Percentiles rank a stretch among this genome's conserved stretches.
Conservation (phyloP, 2,113 vertebrate species). For the Lynx canadensis region DNA sequence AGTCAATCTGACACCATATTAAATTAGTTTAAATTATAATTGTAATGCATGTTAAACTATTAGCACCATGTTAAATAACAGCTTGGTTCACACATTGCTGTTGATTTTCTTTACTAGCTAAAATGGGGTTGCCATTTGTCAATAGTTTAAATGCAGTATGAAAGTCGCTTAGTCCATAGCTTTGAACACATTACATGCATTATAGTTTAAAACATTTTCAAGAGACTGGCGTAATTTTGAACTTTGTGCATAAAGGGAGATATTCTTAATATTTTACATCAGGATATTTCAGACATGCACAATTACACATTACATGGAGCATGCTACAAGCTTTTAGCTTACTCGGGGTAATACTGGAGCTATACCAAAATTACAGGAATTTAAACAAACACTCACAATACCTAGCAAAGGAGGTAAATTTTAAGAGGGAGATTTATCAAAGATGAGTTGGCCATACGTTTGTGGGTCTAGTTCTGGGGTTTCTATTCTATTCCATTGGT, state of each 20-base stretch:
- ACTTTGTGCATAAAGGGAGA: background rate
- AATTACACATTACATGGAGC: background rate
- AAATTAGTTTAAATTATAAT: constrained; percentile 20
- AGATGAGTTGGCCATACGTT: too few relatives aligned
- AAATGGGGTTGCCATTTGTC: background rate
- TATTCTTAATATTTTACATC: background rate
- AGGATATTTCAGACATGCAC: background rate
- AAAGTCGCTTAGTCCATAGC: background rate
- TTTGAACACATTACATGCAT: background rate
- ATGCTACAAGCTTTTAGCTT: background rate
- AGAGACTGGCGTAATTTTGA: background rate
- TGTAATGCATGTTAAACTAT: background rate
- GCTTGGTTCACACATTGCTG: background rate
- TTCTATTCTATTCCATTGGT: too few relatives aligned
- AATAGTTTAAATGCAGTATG: background rate
- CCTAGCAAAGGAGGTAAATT: background rate
- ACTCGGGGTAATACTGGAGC: background rate
- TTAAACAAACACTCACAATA: background rate
- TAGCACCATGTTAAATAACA: background rate
- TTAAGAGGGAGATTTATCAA: background rate
- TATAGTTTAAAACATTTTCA: background rate
- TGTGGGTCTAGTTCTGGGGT: too few relatives aligned
- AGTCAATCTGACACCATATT: background rate
- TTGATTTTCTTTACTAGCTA: background rate
- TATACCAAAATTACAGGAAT: background rate